Conservation (phyloP, 2,888 invertebrate species). For the Eristalis arbustorum region DNA sequence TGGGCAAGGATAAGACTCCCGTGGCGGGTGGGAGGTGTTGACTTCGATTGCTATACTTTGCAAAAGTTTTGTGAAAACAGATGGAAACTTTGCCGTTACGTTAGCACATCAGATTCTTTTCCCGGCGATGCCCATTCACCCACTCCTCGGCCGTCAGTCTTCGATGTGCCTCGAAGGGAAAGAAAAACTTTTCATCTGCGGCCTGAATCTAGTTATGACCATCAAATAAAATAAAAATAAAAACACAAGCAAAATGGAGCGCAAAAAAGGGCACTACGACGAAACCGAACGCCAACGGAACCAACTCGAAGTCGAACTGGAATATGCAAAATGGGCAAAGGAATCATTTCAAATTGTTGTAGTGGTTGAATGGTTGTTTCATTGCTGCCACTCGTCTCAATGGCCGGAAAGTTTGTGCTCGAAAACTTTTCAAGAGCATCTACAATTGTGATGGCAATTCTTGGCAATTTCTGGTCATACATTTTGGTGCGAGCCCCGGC, state of each 20-base stretch:
- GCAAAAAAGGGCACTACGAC: background rate
- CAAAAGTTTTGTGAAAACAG: constrained; percentile 60
- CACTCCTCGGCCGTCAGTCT: background rate
- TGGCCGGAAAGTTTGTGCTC: constrained; percentile 62
- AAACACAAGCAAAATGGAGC: constrained; percentile 14
- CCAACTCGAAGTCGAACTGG: constrained; percentile 17
- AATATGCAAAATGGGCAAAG: constrained; percentile 66
- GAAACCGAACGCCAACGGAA: constrained; percentile 16
- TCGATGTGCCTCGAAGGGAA: background rate
- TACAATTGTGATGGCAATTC: constrained; percentile 36
- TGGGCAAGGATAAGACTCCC: constrained; percentile 27
- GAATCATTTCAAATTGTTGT: constrained; percentile 68
- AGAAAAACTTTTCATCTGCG: constrained; percentile 62
- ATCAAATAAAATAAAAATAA: constrained; percentile 62
- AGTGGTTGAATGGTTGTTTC: constrained; percentile 70
- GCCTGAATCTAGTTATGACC: constrained; percentile 63
- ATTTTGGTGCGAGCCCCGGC: constrained; percentile 32
- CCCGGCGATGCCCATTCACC: constrained; percentile 8
- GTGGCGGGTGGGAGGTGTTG: constrained; percentile 47
- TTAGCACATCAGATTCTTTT: constrained; percentile 56
- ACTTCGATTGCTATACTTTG: constrained; percentile 68
- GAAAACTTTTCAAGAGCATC: constrained; percentile 61
- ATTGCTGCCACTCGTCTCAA: constrained; percentile 70
- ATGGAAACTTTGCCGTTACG: constrained; percentile 69
- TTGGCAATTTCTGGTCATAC: constrained; percentile 52